Conservation (phyloP, 2,888 invertebrate genomes). For the Limnephilus marmoratus region DNA sequence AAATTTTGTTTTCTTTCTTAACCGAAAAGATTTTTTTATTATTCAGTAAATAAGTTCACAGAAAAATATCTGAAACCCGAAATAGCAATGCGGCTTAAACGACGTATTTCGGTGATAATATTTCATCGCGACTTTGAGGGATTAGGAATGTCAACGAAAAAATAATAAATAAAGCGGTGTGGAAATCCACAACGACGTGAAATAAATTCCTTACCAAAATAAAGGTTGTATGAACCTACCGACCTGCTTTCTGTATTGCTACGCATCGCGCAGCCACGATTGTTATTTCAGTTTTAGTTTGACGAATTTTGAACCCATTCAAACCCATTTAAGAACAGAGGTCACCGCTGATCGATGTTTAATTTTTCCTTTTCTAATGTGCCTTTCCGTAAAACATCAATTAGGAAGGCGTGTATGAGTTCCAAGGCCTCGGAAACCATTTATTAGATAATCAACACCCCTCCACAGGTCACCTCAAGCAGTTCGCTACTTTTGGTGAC, state of each 20-base stretch:
- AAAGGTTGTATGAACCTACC: background rate
- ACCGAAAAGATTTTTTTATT: constrained; percentile 10
- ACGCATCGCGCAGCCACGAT: background rate
- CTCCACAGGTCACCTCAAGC: no score
- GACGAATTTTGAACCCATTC: background rate
- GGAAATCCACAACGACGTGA: constrained; percentile 31
- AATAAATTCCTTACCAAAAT: constrained; percentile 17
- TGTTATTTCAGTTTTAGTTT: background rate
- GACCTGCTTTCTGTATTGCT: background rate
- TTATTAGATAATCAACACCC: no score
- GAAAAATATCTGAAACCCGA: background rate
- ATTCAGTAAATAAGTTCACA: background rate
- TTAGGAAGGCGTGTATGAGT: no score
- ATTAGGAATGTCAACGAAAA: constrained; percentile 27
- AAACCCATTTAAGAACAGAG: background rate
- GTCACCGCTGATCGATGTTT: background rate
- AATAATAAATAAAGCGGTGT: background rate
- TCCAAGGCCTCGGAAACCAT: no score
- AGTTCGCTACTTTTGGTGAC: no score
- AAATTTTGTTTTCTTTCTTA: background rate
- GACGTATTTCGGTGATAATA: constrained; percentile 11
- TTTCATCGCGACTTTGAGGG: constrained; percentile 50
- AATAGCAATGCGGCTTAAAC: constrained; percentile 13
- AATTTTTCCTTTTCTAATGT: background rate
- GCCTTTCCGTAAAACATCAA: no score